A percentile compares a stretch with the other conserved stretches of the same genome.
These are phyloP conservation scores for Corythornis vintsioides DNA, from an alignment of 2,113 vertebrate species.

Conservation along the genomic window DNA sequence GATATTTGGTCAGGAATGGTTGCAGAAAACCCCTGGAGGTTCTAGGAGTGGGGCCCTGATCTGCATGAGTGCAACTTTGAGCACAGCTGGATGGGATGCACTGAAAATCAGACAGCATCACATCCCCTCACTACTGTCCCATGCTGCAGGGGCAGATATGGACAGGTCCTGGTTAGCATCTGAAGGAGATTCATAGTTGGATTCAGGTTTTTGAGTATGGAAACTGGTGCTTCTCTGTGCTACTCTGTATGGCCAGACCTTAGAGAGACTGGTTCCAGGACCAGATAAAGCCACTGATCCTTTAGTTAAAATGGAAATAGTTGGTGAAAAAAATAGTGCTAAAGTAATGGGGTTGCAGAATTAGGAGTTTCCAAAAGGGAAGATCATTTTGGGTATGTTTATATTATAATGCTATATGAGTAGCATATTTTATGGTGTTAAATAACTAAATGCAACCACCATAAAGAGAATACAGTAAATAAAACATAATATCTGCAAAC, in stretches of 20 bases:
- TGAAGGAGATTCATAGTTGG: neutral
- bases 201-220: neutral
- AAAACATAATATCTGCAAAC: neutral
- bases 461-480: neutral
- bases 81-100: neutral
- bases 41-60: neutral
- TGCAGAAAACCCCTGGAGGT: neutral
- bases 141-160: fast-evolving
- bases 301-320: neutral
- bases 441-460: neutral
- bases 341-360: neutral
- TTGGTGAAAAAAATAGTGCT: neutral
- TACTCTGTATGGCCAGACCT: neutral
- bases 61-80: neutral
- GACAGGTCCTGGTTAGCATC: fast-evolving
- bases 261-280: neutral
- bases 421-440: neutral
- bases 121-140: neutral
- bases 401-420: neutral
- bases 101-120: neutral
- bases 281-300: neutral
- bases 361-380: neutral
- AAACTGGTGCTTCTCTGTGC: neutral
- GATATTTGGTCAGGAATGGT: neutral
- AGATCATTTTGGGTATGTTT: neutral